These are phyloP conservation scores for Hermetia illucens DNA, from an alignment of 1,140 invertebrate species.

Conservation along the genomic window DNA sequence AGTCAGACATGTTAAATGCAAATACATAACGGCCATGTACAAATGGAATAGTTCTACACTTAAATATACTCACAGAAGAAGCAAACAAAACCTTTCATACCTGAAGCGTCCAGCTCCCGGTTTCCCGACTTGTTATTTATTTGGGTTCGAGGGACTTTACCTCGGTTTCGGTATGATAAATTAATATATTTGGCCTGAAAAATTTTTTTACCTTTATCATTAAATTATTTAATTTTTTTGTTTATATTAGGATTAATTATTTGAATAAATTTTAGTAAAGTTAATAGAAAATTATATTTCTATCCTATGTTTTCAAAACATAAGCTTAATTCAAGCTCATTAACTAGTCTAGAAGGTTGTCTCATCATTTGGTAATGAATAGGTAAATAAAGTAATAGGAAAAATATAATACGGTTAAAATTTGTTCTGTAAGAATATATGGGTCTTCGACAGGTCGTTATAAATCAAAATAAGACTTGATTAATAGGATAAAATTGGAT, in stretches of 20 bases:
- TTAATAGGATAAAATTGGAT: slow-evolving; percentile 39
- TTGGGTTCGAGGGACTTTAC: slow-evolving; percentile 39
- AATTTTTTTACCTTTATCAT: slow-evolving; percentile 34
- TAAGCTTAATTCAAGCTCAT: slow-evolving; percentile 43
- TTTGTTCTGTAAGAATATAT: slow-evolving; percentile 42
- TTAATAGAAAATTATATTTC: slow-evolving; percentile 36
- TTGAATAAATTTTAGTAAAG: slow-evolving; percentile 32
- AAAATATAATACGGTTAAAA: slow-evolving; percentile 42
- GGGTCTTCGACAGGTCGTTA: slow-evolving; percentile 43
- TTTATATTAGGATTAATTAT: slow-evolving; percentile 18
- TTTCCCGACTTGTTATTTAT: slow-evolving; percentile 41
- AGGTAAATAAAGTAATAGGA: slow-evolving; percentile 36
- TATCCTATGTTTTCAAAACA: slow-evolving; percentile 51
- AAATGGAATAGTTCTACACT: no score
- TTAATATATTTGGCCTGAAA: slow-evolving; percentile 44
- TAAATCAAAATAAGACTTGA: slow-evolving; percentile 42
- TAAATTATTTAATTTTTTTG: slow-evolving; percentile 36
- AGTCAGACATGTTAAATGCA: no score
- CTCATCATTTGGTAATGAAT: slow-evolving; percentile 33
- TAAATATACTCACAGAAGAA: no score
- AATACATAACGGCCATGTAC: no score
- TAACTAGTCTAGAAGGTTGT: slow-evolving; percentile 36
- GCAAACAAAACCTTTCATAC: no score
- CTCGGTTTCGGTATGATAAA: slow-evolving; percentile 44
- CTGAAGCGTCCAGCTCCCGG: no score